Evolutionary conservation across 2,797 vertebrate genomes (phyloP), one percentile per base, ranked within the genome.

Genomic region (Aplochiton taeniatus): DNA sequence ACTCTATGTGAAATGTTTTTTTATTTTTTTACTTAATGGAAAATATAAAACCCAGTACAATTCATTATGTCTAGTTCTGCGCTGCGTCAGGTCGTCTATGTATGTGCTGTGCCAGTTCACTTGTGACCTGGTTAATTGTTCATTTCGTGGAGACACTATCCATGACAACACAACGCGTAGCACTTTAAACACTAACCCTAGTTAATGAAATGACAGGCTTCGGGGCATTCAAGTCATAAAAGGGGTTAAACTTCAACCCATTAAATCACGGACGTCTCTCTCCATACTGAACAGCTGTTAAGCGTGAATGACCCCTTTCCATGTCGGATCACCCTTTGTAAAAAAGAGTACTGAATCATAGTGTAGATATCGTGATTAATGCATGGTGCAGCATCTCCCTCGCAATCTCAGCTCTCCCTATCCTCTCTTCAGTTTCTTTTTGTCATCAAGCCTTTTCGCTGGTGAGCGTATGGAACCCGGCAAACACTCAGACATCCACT

Each of bases 221-320:
- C 31, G 31, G 6, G 31, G 31, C 31, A 31, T 31, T 76, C 61
- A 66, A 67, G 60, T 54, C 61, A 72, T 79, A 76, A 64, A 73
- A 81, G 1, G 7, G 41, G 72, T 81, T 85, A 79, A 73, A 78
- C 77, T 83, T 88, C 85, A 84, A 87, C 74, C 56, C 60, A 55
- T 11, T 16, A 59, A 72, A 55, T 44, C 77, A 65, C 58, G 63
- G 72, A 63, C 68, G 51, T 55, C 17, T 16, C 56, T 68, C 63
- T 59, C 55, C 71, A 80, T 74, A 55, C 74, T 44, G 71, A 83
- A 68, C 75, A 81, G 82, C 71, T 83, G 80, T 60, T 78, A 75
- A 64, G 20, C 0, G 54, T 51, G 58, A 80, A 70, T 63, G 68
- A 75, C 70, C 75, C 75, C 70, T 66, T 64, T 67, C 43, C 57